Conservation (phyloP, 2,113 vertebrate species). For the Leptocoma aspasia region DNA sequence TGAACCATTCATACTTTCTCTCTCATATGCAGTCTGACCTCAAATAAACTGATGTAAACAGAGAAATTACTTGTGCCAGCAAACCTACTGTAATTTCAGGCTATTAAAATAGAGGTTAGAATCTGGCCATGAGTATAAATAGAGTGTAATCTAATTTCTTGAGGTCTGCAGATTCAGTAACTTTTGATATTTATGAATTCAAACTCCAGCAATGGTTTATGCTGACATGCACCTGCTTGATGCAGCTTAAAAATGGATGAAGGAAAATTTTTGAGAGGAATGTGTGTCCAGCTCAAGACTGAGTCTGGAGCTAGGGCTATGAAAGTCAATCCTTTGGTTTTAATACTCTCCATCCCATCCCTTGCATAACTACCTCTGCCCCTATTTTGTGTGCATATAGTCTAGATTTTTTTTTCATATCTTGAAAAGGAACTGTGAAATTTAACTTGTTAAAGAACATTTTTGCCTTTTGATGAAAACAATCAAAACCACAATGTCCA, state of each 20-base stretch:
- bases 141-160: conserved; percentile 3
- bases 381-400: not conserved
- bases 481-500: not conserved
- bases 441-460: not conserved
- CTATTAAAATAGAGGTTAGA: not conserved
- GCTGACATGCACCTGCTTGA: not conserved
- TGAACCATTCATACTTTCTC: not conserved
- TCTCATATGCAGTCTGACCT: not conserved
- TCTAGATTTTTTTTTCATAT: not conserved
- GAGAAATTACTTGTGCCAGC: not conserved
- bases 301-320: not conserved
- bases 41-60: not conserved
- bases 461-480: not conserved
- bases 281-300: not conserved
- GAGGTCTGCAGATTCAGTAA: conserved; percentile 10
- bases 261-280: not conserved
- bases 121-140: not conserved
- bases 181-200: conserved; percentile 21
- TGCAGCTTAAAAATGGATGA: not conserved
- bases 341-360: not conserved
- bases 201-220: not conserved
- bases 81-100: not conserved
- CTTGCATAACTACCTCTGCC: not conserved
- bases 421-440: not conserved
- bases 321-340: not conserved